Evolutionary conservation across 2,888 invertebrate genomes (phyloP), one percentile per base, ranked within the genome.

Genomic region (Nomada lathburiana): DNA sequence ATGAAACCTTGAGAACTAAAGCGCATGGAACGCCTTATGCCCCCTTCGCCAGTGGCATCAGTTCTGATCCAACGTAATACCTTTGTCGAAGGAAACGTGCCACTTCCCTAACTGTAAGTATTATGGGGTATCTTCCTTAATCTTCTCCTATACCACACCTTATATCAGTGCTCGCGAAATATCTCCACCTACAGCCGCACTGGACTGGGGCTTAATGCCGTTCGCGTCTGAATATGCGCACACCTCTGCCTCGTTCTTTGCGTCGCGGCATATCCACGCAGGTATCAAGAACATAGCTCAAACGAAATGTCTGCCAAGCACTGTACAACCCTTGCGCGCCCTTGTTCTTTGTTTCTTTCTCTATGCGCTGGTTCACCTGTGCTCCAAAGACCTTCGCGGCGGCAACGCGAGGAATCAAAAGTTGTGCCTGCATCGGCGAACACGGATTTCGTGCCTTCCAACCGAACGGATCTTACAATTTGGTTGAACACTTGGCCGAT

Each of bases 401-500:
- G 42, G 63, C 70, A 82, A 70, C 62, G 76, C 75, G 44, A 72
- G 64, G 76, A 85, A 79, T 85, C 83, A 77, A 76, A 74, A 64
- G 80, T 82, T 73, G 76, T 20, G 62, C 44, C 52, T 71, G 73
- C 77, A 72, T 68, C 71, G 67, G 23, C 80, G 76, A 78, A 83
- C 81, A 81, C 60, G 72, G 83, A 74, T 73, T 76, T 63, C 64
- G 76, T 81, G 70, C 83, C 83, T 86, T 83, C 77, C 86, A 29
- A 79, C 69, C 83, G 81, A 76, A 80, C 82, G 82, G 80, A 68
- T 82, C 77, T 76, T 75, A 82, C 83, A 69, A 82, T 83, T 85
- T 69, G 83, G 77, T 85, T 85, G 83, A 86, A 81, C 81, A 79
- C 81, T 74, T 67, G 76, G 60, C 29, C 67, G 75, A 55, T 68